Evolutionary conservation across 2,888 invertebrate genomes (phyloP).

Genomic region (Actias luna): DNA sequence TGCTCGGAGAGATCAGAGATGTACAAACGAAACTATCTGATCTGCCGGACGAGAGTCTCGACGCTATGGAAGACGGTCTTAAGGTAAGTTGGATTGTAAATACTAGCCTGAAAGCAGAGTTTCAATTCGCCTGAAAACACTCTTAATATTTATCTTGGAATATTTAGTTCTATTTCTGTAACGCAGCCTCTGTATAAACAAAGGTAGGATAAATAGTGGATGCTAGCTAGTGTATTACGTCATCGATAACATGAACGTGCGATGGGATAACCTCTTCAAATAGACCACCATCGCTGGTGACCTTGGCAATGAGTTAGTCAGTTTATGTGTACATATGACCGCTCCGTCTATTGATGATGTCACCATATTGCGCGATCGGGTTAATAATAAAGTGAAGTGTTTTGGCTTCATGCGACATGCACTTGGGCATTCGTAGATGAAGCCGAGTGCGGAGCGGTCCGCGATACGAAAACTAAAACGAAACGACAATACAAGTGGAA

Average conservation of each 20-base stretch:
- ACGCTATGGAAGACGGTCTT: conserved; percentile 86
- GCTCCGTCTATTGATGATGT: conserved; percentile 59
- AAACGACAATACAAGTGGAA: conserved; percentile 23
- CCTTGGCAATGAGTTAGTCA: conserved; percentile 49
- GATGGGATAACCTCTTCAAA: conserved; percentile 21
- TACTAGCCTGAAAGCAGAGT: conserved; percentile 23
- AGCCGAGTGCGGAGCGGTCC: conserved; percentile 41
- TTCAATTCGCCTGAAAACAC: background rate
- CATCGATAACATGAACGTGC: conserved; percentile 24
- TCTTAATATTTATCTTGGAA: background rate
- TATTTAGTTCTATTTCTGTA: conserved; percentile 7
- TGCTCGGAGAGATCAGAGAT: conserved; percentile 85
- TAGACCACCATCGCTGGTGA: conserved; percentile 11
- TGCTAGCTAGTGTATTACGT: conserved; percentile 15
- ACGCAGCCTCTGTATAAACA: conserved; percentile 48
- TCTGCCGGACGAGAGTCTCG: conserved; percentile 87
- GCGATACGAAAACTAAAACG: conserved; percentile 33
- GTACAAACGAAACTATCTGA: conserved; percentile 86
- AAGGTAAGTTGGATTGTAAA: conserved; percentile 81
- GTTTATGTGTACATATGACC: conserved; percentile 12
- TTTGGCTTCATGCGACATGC: conserved; percentile 55
- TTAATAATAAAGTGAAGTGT: conserved; percentile 66
- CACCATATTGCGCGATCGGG: conserved; percentile 64
- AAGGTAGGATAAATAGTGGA: conserved; percentile 55
- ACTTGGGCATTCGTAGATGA: conserved; percentile 57